Evolutionary conservation across 2,797 vertebrate genomes (phyloP).

Genomic region (Austrolebias charrua): DNA sequence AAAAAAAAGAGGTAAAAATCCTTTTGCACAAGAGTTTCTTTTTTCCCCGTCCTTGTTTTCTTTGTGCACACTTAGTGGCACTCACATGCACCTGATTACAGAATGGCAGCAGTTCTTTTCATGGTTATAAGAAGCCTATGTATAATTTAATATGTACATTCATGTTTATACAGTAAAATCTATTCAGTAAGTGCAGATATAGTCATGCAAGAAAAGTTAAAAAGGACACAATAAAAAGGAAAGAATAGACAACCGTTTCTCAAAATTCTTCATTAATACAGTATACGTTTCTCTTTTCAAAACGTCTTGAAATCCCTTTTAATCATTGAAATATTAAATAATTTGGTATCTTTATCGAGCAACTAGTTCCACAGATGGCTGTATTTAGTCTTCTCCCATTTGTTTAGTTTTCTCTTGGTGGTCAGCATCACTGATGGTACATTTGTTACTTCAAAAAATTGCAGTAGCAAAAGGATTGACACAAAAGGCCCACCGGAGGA

Average conservation of each 20-base stretch:
- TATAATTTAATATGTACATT: slow-evolving; percentile 85
- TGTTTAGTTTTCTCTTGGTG: slow-evolving; percentile 35
- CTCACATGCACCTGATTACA: slow-evolving; percentile 79
- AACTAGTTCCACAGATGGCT: slow-evolving; percentile 29
- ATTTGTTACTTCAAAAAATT: slow-evolving; percentile 52
- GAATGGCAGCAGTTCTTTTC: slow-evolving; percentile 72
- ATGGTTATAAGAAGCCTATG: slow-evolving; percentile 79
- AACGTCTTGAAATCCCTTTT: slow-evolving; percentile 39
- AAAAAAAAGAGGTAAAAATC: slow-evolving; percentile 57
- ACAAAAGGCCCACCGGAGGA: slow-evolving; percentile 41
- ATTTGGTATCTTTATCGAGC: slow-evolving; percentile 32
- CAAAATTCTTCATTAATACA: slow-evolving; percentile 61
- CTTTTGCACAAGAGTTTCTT: slow-evolving; percentile 62
- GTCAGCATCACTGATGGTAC: slow-evolving; percentile 50
- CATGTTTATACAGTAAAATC: slow-evolving; percentile 85
- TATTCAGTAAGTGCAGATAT: slow-evolving; percentile 82
- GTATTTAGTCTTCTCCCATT: slow-evolving; percentile 25
- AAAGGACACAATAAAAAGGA: slow-evolving; percentile 70
- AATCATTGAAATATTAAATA: slow-evolving; percentile 31
- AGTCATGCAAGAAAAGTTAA: slow-evolving; percentile 81
- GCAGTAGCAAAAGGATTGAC: slow-evolving; percentile 63
- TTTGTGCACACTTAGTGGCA: slow-evolving; percentile 72
- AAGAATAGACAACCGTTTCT: slow-evolving; percentile 60
- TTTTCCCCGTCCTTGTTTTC: slow-evolving; percentile 45
- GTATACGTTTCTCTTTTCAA: slow-evolving; percentile 43